Evolutionary conservation across 2,888 invertebrate species (phyloP), one percentile per base, ranked within the genome.

Genomic region (Cataglyphis cursor): DNA sequence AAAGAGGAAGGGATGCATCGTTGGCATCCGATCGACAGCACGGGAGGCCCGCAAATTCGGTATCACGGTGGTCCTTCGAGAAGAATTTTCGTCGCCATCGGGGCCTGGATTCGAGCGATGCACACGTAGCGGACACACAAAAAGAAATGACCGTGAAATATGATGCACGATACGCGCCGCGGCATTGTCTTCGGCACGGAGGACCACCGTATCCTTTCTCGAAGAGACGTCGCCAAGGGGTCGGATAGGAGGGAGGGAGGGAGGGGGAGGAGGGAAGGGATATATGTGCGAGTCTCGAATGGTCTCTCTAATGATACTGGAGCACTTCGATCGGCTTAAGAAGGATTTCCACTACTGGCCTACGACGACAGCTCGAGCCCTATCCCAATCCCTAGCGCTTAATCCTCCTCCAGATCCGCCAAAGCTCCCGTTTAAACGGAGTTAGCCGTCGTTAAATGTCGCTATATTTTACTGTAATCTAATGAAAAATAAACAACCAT

Each of bases 121-220:
- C 73, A 41, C 82, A 82, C 85, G 83, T 82, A 80, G 61, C 82
- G 80, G 74, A 89, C 83, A 89, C 83, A 74, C 83, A 87, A 90
- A 88, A 88, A 90, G 87, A 88, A 88, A 89, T 87, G 85, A 88
- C 89, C 88, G 92, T 93, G 93, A 93, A 93, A 93, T 93, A 93
- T 93, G 93, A 93, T 93, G 91, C 93, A 92, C 90, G 91, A 87
- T 90, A 89, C 90, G 88, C 88, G 88, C 38, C 72, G 84, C 82
- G 75, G 92, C 91, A 93, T 93, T 93, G 93, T 93, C 93, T 61
- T 92, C 90, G 89, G 81, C 70, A 78, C 86, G 88, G 88, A 85
- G 83, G 76, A 75, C 73, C 83, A 78, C 73, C 83, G 80, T 80
- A 44, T 57, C 81, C 54, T 62, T 73, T 21, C 21, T 21, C 72